phyloP scores from a whole-genome alignment of 1,140 invertebrate species.

The Ditylenchus dipsaci region DNA sequence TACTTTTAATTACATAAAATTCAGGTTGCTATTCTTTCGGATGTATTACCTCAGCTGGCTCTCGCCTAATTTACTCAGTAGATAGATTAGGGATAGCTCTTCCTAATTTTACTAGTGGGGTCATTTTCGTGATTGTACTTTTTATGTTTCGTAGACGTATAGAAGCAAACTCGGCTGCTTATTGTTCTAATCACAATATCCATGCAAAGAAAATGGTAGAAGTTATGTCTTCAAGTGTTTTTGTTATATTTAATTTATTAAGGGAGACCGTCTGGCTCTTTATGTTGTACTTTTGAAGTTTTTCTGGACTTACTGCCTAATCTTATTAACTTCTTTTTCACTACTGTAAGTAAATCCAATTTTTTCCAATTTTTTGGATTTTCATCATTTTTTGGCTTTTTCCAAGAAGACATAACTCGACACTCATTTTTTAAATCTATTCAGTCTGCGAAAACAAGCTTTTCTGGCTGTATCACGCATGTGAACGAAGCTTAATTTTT shows the following conservation, averaged over 20 bases:
- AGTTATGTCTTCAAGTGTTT: too few species aligned
- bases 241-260: too few species aligned
- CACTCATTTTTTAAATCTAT: too few species aligned
- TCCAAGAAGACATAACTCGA: too few species aligned
- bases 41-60: constrained; percentile 17
- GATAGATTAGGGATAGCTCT: constrained; percentile 15
- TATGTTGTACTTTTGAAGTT: constrained; percentile 18
- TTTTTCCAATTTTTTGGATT: too few species aligned
- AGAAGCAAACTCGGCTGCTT: too few species aligned
- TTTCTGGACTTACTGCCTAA: constrained; percentile 21
- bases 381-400: too few species aligned
- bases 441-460: neutral
- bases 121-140: constrained; percentile 10
- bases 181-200: too few species aligned
- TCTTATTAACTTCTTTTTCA: constrained; percentile 17
- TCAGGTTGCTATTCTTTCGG: constrained; percentile 21
- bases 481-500: too few species aligned
- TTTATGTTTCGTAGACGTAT: constrained; percentile 11
- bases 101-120: constrained; percentile 14
- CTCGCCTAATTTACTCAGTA: constrained; percentile 23
- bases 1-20: too few species aligned
- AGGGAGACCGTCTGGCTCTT: constrained; percentile 15
- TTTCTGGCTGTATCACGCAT: neutral
- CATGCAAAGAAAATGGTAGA: too few species aligned
- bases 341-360: constrained; percentile 8